Percentiles rank a stretch among this genome's conserved stretches.
Conservation (phyloP, 2,888 invertebrate species). For the Automeris io region DNA sequence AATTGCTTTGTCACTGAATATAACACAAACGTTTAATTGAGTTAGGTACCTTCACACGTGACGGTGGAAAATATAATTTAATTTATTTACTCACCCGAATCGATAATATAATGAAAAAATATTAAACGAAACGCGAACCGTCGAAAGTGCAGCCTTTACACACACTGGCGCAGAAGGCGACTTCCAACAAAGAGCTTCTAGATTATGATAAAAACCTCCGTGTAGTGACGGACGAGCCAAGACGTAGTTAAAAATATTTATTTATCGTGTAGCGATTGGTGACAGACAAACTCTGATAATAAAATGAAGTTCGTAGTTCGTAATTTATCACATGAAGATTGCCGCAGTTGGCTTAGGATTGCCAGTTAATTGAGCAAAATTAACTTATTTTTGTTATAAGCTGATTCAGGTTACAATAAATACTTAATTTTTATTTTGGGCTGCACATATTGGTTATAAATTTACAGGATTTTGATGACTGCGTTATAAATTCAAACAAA, state of each 20-base stretch:
- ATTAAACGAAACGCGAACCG: slow-evolving; percentile 23
- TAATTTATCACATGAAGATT: slow-evolving; percentile 47
- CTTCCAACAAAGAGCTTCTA: slow-evolving; percentile 50
- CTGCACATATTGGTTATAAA: too few relatives aligned
- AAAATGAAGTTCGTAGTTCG: slow-evolving; percentile 34
- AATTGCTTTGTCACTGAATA: too few relatives aligned
- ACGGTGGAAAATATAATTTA: too few relatives aligned
- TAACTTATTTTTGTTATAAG: slow-evolving; percentile 16
- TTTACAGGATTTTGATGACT: too few relatives aligned
- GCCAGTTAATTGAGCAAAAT: slow-evolving; percentile 19
- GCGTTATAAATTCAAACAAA: too few relatives aligned
- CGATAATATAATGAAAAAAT: slow-evolving; percentile 11
- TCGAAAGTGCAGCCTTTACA: slow-evolving; percentile 70
- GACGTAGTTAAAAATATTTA: slow-evolving; percentile 29
- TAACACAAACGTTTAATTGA: too few relatives aligned
- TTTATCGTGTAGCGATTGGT: slow-evolving; percentile 40
- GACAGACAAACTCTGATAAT: slow-evolving; percentile 32
- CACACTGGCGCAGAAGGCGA: slow-evolving; percentile 75
- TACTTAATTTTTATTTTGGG: neutral
- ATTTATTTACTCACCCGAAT: slow-evolving; percentile 42
- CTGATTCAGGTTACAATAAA: neutral
- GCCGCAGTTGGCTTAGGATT: slow-evolving; percentile 26
- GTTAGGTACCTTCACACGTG: too few relatives aligned
- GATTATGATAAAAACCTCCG: slow-evolving; percentile 39
- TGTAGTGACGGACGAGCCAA: slow-evolving; percentile 22